phyloP scores from a whole-genome alignment of 2,888 invertebrate genomes.

The Brenthis ino region DNA sequence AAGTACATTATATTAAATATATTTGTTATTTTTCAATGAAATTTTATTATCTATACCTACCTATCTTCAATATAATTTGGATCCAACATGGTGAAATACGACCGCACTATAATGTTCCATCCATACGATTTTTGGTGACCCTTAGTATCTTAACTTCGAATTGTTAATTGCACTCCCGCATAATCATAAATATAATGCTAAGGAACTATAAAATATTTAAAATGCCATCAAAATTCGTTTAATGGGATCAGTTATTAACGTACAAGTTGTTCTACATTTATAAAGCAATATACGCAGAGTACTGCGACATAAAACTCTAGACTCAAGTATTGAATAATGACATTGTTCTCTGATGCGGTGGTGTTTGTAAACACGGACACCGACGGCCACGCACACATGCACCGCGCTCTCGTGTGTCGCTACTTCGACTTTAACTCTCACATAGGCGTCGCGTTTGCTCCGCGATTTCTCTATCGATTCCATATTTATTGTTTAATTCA shows the following conservation, averaged over 20 bases:
- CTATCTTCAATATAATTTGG: no score
- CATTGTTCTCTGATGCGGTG: slow-evolving; percentile 64
- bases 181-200: not conserved
- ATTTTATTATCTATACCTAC: no score
- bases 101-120: no score
- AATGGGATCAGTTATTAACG: slow-evolving; percentile 8
- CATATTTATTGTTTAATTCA: slow-evolving; percentile 45
- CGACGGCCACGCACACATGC: slow-evolving; percentile 49
- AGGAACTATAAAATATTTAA: slow-evolving; percentile 1
- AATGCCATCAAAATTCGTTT: not conserved
- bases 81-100: no score
- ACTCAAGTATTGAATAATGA: slow-evolving; percentile 68
- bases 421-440: slow-evolving; percentile 67
- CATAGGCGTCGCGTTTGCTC: slow-evolving; percentile 61
- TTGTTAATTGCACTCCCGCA: no score
- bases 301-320: slow-evolving; percentile 60
- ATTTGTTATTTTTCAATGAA: no score
- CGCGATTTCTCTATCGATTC: slow-evolving; percentile 77
- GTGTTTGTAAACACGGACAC: slow-evolving; percentile 67
- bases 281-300: slow-evolving; percentile 35
- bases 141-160: no score
- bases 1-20: no score
- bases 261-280: slow-evolving; percentile 12
- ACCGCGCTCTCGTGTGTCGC: slow-evolving; percentile 41
- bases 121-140: no score